Evolutionary conservation across 2,797 vertebrate genomes (phyloP).

Genomic region (Channa striata): DNA sequence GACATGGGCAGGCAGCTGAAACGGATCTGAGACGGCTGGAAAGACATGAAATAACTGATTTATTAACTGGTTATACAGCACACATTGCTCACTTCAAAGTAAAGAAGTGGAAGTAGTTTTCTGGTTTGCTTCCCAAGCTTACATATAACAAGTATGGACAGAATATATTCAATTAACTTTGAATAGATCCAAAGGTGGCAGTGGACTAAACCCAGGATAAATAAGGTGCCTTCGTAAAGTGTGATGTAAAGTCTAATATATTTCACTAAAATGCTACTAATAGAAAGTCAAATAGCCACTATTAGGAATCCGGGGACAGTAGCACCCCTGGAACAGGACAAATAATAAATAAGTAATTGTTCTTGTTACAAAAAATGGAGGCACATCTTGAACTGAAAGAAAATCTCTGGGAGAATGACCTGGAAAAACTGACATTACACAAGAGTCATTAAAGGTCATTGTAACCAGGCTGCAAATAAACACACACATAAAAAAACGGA

Average conservation of each 20-base stretch:
- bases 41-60: neutral
- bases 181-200: neutral
- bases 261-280: too few species aligned
- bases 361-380: too few species aligned
- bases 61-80: neutral
- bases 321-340: too few species aligned
- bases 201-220: too few species aligned
- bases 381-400: neutral
- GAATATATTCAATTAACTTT: neutral
- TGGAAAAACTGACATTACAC: neutral
- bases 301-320: too few species aligned
- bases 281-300: too few species aligned
- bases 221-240: too few species aligned
- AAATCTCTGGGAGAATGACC: neutral
- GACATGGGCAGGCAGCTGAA: conserved; percentile 99
- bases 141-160: neutral
- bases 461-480: neutral
- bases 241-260: too few species aligned
- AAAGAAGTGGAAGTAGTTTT: neutral
- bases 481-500: neutral
- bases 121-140: neutral
- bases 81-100: too few species aligned
- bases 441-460: neutral
- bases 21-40: conserved; percentile 97
- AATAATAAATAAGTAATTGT: too few species aligned